Conservation (phyloP, 2,797 vertebrate genomes). For the Aldrovandia affinis region DNA sequence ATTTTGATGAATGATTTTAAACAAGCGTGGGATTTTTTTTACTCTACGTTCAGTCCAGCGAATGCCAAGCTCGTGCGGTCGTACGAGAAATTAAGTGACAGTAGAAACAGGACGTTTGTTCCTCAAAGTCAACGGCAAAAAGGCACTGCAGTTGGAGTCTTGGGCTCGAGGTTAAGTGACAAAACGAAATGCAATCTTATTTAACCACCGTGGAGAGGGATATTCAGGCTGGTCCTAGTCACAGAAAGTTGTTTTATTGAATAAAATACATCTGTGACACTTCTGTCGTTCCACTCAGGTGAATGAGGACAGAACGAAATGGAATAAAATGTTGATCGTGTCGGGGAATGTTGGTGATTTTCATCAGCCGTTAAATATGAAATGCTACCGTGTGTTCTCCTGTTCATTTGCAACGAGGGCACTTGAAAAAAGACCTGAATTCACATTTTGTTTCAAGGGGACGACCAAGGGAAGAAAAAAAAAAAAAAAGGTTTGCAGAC, state of each 20-base stretch:
- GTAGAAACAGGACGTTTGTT: not conserved
- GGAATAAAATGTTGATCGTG: not conserved
- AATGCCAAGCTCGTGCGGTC: not conserved
- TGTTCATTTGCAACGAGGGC: slow-evolving; percentile 17
- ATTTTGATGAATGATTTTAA: not conserved
- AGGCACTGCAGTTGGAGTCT: not conserved
- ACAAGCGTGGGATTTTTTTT: not conserved
- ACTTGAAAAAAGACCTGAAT: not conserved
- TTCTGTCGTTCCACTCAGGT: not conserved
- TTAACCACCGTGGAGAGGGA: not conserved
- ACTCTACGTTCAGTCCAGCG: not conserved
- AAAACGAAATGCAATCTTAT: not conserved
- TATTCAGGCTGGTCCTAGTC: not conserved
- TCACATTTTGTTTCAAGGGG: not conserved
- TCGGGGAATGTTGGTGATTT: not conserved
- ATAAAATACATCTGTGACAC: not conserved
- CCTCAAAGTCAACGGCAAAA: not conserved
- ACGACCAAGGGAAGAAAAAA: not conserved
- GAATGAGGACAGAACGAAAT: not conserved
- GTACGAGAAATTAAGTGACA: not conserved
- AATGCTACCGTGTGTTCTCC: slow-evolving; percentile 29
- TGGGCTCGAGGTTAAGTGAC: not conserved
- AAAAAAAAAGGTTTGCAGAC: slow-evolving; percentile 33
- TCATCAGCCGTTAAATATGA: slow-evolving; percentile 16
- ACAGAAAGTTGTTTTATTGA: not conserved